Evolutionary conservation across 2,113 vertebrate genomes (phyloP), one percentile per base, ranked within the genome.

Genomic region (Cervus canadensis): DNA sequence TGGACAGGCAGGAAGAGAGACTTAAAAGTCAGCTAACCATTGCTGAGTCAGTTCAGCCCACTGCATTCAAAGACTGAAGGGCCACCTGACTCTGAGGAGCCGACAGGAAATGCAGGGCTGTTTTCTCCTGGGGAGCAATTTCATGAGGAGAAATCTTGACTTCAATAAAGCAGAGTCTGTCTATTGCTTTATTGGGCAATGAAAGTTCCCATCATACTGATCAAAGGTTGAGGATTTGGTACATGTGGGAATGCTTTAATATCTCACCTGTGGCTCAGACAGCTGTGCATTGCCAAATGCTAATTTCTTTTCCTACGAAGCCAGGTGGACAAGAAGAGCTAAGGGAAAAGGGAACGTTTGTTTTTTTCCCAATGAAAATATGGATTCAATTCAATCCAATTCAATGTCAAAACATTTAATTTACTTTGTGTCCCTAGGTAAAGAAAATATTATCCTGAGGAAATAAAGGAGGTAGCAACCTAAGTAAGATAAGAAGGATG

Each of bases 221-320:
- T 89, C 84, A 89, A 92, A 95, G 89, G 14, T 2, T 26, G 78
- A 52, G 43, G 30, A 40, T 23, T 36, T 57, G 60, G 90, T n/a
- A 43, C 87, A 52, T 6, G 30, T 54, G 82, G 50, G 57, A 50
- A 25, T 19, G 36, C 87, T 88, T 89, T 54, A 28, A 28, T 23
- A 43, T 59, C 33, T 21, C 86, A 45, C n/a, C 71, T 62, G 91
- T 83, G 78, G 74, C 33, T 15, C 9, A 76, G 54, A 45, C 48
- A 82, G 62, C 67, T 84, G 76, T 85, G 59, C 2, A 2, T 25
- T 94, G 96, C 76, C 59, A 87, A 79, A 76, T 45, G 36, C 28
- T 43, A 17, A 78, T 95, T 95, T 87, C 74, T 92, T 90, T 87
- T 87, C 56, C 87, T 64, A 28, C 60, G 89, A 94, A 89, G 17